Base-by-base conservation (phyloP, 2,113 vertebrate species). In the Albula glossodonta region DNA sequence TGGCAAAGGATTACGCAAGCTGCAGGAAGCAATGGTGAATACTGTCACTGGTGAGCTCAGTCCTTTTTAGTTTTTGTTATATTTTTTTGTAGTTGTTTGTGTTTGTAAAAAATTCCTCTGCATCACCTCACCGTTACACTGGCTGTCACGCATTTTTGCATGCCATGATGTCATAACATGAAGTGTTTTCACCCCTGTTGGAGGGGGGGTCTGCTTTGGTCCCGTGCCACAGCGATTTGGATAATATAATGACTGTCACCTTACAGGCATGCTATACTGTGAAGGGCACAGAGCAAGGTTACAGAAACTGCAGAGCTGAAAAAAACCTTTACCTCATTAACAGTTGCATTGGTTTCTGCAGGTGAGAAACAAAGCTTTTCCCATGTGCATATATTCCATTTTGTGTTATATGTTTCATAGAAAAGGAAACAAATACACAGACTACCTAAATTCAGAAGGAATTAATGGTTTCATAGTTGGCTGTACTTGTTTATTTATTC, bases 401-500 rank as follows among this genome's bases (percentile, higher is more conserved):
- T 84, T 19, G 60, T 70, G 17, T 70, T 49, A 81, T 87, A 31
- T 51, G 80, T 85, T 87, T 83, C 88, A 22, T 84, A 56, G 53
- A 87, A 91, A 87, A 49, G 53, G 87, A 91, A 88, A 66, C 79
- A 86, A 84, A 88, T 78, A 12, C 83, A 88, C 85, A 86, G 66
- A 89, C 87, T 89, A 89, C 89, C 91, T 90, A 91, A 79, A 90
- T 53, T 70, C 15, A 82, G 51, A 83, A 83, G 25, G 57, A 86
- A 80, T 3, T 82, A 52, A 78, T 60, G 17, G 52, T 77, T 91
- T 86, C 80, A 88, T 83, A 83, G 84, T 81, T n/a, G 60, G 83
- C 87, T 91, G 91, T 91, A 89, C 85, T 87, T 87, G 87, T 92
- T 92, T 90, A 90, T 93, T 92, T 88, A 85, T 78, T 81, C 78